Conservation (phyloP, 2,888 invertebrate genomes). For the Amiota minor region DNA sequence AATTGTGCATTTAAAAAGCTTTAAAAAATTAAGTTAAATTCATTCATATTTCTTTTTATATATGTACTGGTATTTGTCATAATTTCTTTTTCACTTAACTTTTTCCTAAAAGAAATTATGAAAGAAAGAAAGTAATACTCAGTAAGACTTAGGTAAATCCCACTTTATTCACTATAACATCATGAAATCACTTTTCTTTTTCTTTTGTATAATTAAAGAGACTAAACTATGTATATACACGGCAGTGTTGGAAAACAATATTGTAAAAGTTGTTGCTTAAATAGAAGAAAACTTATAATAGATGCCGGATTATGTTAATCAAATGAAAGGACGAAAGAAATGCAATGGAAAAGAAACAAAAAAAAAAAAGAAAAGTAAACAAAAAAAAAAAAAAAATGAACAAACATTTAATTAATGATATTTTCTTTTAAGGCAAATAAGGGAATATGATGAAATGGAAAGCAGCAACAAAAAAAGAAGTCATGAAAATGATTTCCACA, state of each 20-base stretch:
- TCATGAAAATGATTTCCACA: background rate
- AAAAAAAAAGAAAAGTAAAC: conserved; percentile 34
- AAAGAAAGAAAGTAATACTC: conserved; percentile 39
- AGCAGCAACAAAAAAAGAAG: conserved; percentile 18
- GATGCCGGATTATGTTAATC: conserved; percentile 66
- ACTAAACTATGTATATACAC: conserved; percentile 31
- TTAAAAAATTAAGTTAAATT: too few relatives aligned
- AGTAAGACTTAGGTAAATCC: conserved; percentile 45
- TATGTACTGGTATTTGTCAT: too few relatives aligned
- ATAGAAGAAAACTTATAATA: conserved; percentile 53
- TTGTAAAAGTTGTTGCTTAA: background rate
- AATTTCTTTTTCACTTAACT: too few relatives aligned
- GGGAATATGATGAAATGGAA: conserved; percentile 23
- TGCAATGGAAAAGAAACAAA: conserved; percentile 19
- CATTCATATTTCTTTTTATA: too few relatives aligned
- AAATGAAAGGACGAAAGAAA: conserved; percentile 48
- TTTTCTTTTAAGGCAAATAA: conserved; percentile 35
- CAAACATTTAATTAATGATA: conserved; percentile 64
- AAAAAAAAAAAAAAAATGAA: conserved; percentile 53
- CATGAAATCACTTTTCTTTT: conserved; percentile 60
- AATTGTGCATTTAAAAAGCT: too few relatives aligned
- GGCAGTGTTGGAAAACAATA: background rate
- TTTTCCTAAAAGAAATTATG: too few relatives aligned
- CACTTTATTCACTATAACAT: conserved; percentile 66
- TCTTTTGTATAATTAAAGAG: conserved; percentile 4